A percentile compares a stretch with the other conserved stretches of the same genome.
Conservation (phyloP, 2,113 vertebrate species). For the Syrrhaptes paradoxus region DNA sequence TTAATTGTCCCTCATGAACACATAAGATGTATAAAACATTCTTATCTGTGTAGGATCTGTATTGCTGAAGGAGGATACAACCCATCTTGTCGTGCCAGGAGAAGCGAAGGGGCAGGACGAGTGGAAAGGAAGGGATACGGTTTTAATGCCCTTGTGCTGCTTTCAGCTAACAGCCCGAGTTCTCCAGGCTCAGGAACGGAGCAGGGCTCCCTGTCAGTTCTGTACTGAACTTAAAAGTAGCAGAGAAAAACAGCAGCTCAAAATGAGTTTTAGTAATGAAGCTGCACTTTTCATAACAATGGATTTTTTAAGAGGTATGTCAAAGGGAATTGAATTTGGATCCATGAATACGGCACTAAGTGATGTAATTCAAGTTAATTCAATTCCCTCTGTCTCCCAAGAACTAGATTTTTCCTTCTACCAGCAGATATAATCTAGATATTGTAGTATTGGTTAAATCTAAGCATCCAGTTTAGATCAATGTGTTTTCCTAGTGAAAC, state of each 20-base stretch:
- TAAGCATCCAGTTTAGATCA: background rate
- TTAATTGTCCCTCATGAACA: background rate
- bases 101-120: rapidly evolving
- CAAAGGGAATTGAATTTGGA: slow-evolving; percentile 13
- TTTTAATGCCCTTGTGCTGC: background rate
- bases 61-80: background rate
- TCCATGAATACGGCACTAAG: background rate
- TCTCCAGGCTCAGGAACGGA: rapidly evolving
- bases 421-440: background rate
- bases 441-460: background rate
- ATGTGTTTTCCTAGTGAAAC: background rate
- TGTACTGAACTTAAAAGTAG: background rate
- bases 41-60: background rate
- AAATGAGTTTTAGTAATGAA: background rate
- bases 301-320: slow-evolving; percentile 4
- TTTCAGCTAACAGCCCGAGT: background rate
- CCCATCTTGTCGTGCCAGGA: background rate
- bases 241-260: background rate
- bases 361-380: background rate
- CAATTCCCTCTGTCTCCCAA: background rate
- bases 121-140: background rate
- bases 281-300: background rate
- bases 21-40: background rate
- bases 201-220: background rate
- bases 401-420: background rate